Percentiles rank a stretch among this genome's conserved stretches.
phyloP scores from a whole-genome alignment of 92 coral and sea anemone species.

The Palythoa grandiflora region DNA sequence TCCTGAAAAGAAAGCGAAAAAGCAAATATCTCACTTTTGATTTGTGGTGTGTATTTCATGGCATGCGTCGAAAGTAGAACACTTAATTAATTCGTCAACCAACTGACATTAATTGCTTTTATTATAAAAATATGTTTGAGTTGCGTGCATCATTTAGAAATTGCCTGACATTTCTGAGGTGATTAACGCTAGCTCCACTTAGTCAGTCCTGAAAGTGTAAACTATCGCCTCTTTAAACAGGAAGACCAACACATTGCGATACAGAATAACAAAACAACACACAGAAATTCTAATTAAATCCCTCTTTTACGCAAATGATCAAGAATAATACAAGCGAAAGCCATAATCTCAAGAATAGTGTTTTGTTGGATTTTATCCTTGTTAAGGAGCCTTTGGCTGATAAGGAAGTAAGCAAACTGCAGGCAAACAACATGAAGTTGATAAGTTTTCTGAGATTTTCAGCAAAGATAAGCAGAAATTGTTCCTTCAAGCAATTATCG shows the following conservation, averaged over 20 bases:
- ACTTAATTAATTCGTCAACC: slow-evolving; percentile 38
- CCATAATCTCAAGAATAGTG: background rate
- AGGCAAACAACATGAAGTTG: background rate
- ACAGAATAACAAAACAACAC: slow-evolving; percentile 23
- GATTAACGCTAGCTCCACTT: slow-evolving; percentile 19
- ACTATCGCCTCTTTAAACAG: slow-evolving; percentile 25
- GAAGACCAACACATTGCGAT: slow-evolving; percentile 30
- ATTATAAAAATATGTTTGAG: slow-evolving; percentile 27
- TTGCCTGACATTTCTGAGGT: slow-evolving; percentile 27
- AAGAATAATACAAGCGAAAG: background rate
- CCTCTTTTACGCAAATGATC: background rate
- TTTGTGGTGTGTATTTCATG: no score
- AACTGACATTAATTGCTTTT: slow-evolving; percentile 3
- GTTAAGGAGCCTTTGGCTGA: background rate
- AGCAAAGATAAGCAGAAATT: background rate
- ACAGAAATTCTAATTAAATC: slow-evolving; percentile 16
- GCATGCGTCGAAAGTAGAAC: background rate
- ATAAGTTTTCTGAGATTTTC: no score
- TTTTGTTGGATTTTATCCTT: background rate
- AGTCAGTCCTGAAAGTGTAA: background rate
- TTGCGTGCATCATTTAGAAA: slow-evolving; percentile 29
- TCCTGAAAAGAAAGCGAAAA: background rate
- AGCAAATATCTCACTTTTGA: no score
- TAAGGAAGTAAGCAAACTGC: no score
- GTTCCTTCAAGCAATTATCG: background rate